These are phyloP conservation scores for Plectrocnemia conspersa DNA, from an alignment of 1,140 invertebrate genomes.

Conservation along the genomic window DNA sequence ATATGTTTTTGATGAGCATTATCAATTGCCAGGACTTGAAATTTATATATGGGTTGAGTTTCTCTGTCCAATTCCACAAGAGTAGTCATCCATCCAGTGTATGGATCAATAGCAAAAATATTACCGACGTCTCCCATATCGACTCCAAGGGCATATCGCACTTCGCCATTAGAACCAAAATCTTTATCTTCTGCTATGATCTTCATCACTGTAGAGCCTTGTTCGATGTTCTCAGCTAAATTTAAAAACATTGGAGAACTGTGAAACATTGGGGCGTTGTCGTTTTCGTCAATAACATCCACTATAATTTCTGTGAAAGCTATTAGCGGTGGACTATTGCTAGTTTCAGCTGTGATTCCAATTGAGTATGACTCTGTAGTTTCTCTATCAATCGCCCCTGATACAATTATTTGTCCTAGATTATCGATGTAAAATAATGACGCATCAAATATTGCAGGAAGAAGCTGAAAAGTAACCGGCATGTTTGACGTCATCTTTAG, in stretches of 20 bases:
- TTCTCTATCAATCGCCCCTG: slow-evolving; percentile 65
- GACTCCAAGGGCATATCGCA: slow-evolving; percentile 65
- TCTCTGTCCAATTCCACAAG: slow-evolving; percentile 71
- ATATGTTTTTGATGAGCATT: slow-evolving; percentile 73
- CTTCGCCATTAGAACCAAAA: slow-evolving; percentile 68
- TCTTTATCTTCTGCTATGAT: slow-evolving; percentile 29
- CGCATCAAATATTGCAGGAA: slow-evolving; percentile 24
- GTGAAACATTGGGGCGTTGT: slow-evolving; percentile 77
- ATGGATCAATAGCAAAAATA: slow-evolving; percentile 74
- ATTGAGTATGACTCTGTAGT: slow-evolving; percentile 61
- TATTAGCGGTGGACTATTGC: slow-evolving; percentile 65
- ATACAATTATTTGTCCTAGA: slow-evolving; percentile 24
- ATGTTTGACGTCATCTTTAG: slow-evolving; percentile 49
- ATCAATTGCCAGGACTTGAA: slow-evolving; percentile 73
- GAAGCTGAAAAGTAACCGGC: slow-evolving; percentile 25
- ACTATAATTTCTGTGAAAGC: slow-evolving; percentile 67
- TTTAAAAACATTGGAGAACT: slow-evolving; percentile 65
- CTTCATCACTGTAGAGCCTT: slow-evolving; percentile 67
- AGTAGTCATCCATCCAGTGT: slow-evolving; percentile 75
- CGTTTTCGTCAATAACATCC: slow-evolving; percentile 80
- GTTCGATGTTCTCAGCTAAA: slow-evolving; percentile 71
- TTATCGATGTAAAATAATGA: slow-evolving; percentile 30
- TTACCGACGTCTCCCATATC: slow-evolving; percentile 58
- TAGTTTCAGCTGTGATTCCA: slow-evolving; percentile 68
- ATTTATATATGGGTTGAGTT: slow-evolving; percentile 63